These are phyloP conservation scores for Colletes latitarsis DNA, from an alignment of 1,140 invertebrate genomes.

Conservation along the genomic window DNA sequence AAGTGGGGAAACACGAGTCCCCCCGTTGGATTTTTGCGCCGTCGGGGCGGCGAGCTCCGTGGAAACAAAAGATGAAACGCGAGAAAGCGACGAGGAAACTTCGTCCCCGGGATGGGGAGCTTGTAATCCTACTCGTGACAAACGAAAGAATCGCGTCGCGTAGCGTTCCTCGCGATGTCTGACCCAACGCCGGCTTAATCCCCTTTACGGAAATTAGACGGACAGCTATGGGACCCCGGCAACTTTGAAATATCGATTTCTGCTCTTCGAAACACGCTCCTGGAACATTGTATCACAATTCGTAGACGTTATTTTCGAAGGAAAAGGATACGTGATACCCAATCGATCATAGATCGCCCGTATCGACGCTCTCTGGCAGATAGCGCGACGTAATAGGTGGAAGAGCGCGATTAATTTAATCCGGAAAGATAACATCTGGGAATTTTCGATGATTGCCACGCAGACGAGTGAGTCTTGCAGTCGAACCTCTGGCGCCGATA, in stretches of 20 bases:
- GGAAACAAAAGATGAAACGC: background rate
- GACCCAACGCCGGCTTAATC: background rate
- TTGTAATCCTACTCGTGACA: constrained; percentile 17
- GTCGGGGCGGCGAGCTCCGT: too few relatives aligned
- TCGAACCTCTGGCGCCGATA: background rate
- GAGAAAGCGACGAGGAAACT: too few relatives aligned
- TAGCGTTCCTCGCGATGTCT: background rate
- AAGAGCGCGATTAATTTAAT: background rate
- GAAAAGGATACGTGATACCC: too few relatives aligned
- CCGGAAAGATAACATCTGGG: background rate
- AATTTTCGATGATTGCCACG: background rate
- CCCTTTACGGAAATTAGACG: too few relatives aligned
- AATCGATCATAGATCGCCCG: too few relatives aligned
- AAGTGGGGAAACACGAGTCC: background rate
- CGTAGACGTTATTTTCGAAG: too few relatives aligned
- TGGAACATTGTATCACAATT: too few relatives aligned
- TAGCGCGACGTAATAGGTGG: background rate
- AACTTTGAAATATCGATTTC: too few relatives aligned
- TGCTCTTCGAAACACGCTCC: too few relatives aligned
- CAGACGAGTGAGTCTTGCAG: background rate
- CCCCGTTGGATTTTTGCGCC: background rate
- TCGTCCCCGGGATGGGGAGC: background rate
- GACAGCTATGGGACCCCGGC: too few relatives aligned
- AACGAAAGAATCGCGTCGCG: constrained; percentile 6
- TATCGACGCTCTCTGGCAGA: background rate